A percentile compares a stretch with the other conserved stretches of the same genome.
These are phyloP conservation scores for Calephelis virginiensis DNA, from an alignment of 1,140 invertebrate species.

Conservation along the genomic window DNA sequence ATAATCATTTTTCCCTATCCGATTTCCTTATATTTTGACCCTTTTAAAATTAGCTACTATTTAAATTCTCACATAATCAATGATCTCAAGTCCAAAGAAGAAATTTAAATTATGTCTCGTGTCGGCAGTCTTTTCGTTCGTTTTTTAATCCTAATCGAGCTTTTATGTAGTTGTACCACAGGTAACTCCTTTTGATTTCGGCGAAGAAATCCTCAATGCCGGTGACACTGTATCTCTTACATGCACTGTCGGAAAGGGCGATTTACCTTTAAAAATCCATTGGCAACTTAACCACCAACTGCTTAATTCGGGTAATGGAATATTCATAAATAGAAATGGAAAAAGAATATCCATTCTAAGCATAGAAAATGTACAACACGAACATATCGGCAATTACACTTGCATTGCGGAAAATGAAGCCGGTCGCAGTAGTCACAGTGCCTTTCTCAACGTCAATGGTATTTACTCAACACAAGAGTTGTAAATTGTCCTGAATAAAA, in stretches of 20 bases:
- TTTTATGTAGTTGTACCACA: constrained; percentile 80
- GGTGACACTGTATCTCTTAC: constrained; percentile 86
- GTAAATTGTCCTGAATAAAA: constrained; percentile 8
- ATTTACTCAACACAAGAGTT: constrained; percentile 29
- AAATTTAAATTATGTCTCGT: neutral
- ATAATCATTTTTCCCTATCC: constrained; percentile 4
- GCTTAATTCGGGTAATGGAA: constrained; percentile 64
- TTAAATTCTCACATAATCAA: neutral
- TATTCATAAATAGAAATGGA: constrained; percentile 71
- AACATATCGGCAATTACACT: constrained; percentile 89
- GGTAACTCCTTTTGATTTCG: constrained; percentile 84
- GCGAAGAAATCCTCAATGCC: constrained; percentile 83
- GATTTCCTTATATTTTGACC: constrained; percentile 1
- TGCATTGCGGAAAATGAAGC: constrained; percentile 88
- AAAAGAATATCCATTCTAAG: constrained; percentile 77
- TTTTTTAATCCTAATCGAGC: constrained; percentile 20
- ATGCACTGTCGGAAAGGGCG: constrained; percentile 86
- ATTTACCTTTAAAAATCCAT: constrained; percentile 82
- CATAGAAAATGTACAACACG: constrained; percentile 83
- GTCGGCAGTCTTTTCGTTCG: neutral
- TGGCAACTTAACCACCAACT: constrained; percentile 82
- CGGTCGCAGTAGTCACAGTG: constrained; percentile 79
- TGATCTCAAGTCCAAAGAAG: too few relatives aligned
- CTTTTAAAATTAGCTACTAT: constrained; percentile 1
- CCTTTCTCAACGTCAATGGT: constrained; percentile 80